Base-by-base conservation (phyloP, 2,113 vertebrate genomes). In the Hystrix brachyura region DNA sequence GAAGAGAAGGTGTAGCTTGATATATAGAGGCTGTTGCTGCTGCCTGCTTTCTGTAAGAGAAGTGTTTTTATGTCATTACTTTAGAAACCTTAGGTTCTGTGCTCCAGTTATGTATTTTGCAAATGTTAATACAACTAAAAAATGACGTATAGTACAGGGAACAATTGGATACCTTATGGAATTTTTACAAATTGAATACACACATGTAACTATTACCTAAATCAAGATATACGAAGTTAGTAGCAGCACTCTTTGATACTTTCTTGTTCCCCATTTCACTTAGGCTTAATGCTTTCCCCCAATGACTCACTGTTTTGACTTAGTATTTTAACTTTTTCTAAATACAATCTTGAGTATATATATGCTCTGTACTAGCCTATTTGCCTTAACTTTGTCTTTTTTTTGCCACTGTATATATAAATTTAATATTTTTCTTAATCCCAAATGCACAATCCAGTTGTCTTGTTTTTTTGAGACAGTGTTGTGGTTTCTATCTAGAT, bases 311-410 rank as follows among this genome's bases (percentile, higher is more conserved):
- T 79, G 0, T 86, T 94, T 69, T 91, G 59, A 89, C 21, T 91
- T 88, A 67, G 5, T 86, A 82, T 91, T 96, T 85, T 29, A 80
- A 19, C 55, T 91, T 80, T 74, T 18, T 81, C 1, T 93, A 81
- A 87, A 46, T 88, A 10, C 1, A 57, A 0, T 48, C 53, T 72
- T 93, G 6, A 48, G 1, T 51, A 34, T 64, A 27, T 55, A n/a
- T 34, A n/a, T 81, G 5, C 51, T 78, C 79, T 72, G 14, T 90
- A 21, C 18, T 96, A 67, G 53, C 53, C 32, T 83, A 21, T 79
- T 80, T 87, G 83, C 94, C 29, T 82, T 2, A 23, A 21, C 29
- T 76, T 95, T 65, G 13, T 79, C 23, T 78, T 23, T 85, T 46
- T 38, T 69, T 69, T 69, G 38, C 38, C 38, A 38, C 38, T 38